Evolutionary conservation across 2,797 vertebrate species (phyloP), one percentile per base, ranked within the genome.

Genomic region (Sarcophilus harrisii): DNA sequence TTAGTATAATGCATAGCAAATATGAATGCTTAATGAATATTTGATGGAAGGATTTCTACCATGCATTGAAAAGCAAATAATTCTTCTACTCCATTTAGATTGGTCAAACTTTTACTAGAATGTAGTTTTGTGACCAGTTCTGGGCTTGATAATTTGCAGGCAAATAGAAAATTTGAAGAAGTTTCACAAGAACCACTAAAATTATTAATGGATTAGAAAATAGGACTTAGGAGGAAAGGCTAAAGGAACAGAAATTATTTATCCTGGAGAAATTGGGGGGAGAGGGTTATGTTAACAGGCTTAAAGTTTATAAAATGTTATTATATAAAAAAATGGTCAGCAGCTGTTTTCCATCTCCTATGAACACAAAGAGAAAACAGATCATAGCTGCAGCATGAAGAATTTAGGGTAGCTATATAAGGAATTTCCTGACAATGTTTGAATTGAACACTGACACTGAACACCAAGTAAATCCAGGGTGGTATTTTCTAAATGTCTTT

Each of bases 291-390:
- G 73, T 87, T 87, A 87, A 87, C 73, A 87, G 73, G 73, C 38
- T 87, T 87, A 87, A 49, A 87, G 73, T 87, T 87, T 87, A 87
- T 87, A 38, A 87, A 87, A 87, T 38, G 38, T 27, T 87, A 87
- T 87, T 87, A 49, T 27, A 27, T 87, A 87, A 87, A 87, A 87
- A 38, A 87, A 87, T 87, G 73, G 21, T 87, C 27, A 87, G 38
- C 73, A 87, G 73, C 73, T 87, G 73, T 87, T 87, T 87, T 87
- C 38, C 73, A 87, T 87, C 73, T 87, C 73, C 38, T 45, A 87
- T 11, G 38, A 87, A 87, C 21, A 87, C 73, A 87, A 87, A 87
- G 21, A 87, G 73, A 87, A 87, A 87, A 87, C 73, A 87, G 38
- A 87, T 21, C 21, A 49, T 45, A 87, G 73, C 38, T 87, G 38